Base-by-base conservation (phyloP, 1,140 invertebrate species). In the Plectrocnemia conspersa region DNA sequence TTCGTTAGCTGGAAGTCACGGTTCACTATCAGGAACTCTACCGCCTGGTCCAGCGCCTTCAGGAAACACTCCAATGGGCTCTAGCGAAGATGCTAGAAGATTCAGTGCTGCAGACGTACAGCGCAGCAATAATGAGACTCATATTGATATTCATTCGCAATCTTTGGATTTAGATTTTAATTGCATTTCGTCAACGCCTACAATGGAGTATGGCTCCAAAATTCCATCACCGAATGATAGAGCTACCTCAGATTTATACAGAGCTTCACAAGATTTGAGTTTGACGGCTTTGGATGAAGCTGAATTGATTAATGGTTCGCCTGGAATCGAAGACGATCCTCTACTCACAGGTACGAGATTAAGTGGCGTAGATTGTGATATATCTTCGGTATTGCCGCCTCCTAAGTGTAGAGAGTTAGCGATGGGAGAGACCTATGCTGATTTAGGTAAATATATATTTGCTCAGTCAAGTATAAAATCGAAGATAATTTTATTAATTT, bases 1-100 rank as follows among this genome's bases (percentile, higher is more conserved):
- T 63, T 90, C 88, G 0, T 66, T 90, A 27, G 85, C 86, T 1
- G 89, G 88, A 1, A 89, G 87, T 6, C 85, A 89, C 59, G 86
- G 79, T 52, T 90, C 87, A 23, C 69, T 90, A 22, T 50, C 47
- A 2, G 47, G 49, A 84, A 72, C 66, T 58, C 75, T 65, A 54
- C 74, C 66, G 41, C 67, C 66, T 3, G 69, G 68, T 50, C 69
- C 67, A 21, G 65, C 70, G 45, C 68, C 71, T 19, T 64, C 71
- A 44, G 35, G 47, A 27, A 54, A 44, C 16, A 54, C 52, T 45
- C 41, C 42, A 16, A 22, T 54, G 13, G 52, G 70, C 15, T 32
- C 52, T 4, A 64, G 67, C 4, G 73, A 74, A 38, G 74, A 74
- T 42, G 68, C 72, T 0, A 62, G 74, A 47, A 62, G 74, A 52